Percentiles rank a stretch among this genome's conserved stretches.
Evolutionary conservation across 2,113 vertebrate genomes (phyloP).

Genomic region (Ammodytes dubius): DNA sequence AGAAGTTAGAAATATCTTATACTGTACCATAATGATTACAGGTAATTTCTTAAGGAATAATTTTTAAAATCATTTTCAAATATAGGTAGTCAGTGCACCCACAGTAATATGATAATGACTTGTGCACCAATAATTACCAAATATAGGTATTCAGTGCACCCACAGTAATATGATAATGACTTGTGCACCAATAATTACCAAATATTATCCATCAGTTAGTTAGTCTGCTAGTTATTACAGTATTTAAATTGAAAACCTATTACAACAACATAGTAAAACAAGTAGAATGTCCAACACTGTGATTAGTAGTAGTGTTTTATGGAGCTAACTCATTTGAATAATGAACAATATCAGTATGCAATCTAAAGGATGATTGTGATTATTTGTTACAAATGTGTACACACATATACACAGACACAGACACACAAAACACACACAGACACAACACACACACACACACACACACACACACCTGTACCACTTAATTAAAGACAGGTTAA

Average conservation of each 20-base stretch:
- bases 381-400: constrained; percentile 29
- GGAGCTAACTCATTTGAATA: background rate
- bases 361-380: constrained; percentile 2
- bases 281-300: background rate
- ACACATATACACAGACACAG: constrained; percentile 49
- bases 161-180: background rate
- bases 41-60: background rate
- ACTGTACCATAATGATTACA: background rate
- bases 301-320: background rate
- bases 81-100: background rate
- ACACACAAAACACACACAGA: constrained; percentile 22
- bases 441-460: constrained; percentile 44
- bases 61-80: background rate
- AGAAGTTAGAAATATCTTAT: background rate
- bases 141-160: background rate
- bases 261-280: background rate
- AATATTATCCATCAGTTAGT: background rate
- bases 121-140: background rate
- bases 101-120: background rate
- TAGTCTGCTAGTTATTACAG: background rate
- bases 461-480: constrained; percentile 26
- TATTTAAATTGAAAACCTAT: background rate
- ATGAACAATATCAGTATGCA: background rate
- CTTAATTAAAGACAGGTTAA: constrained; percentile 35
- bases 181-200: background rate